Conservation (phyloP, 2,797 vertebrate species). For the Xerus rutilus region DNA sequence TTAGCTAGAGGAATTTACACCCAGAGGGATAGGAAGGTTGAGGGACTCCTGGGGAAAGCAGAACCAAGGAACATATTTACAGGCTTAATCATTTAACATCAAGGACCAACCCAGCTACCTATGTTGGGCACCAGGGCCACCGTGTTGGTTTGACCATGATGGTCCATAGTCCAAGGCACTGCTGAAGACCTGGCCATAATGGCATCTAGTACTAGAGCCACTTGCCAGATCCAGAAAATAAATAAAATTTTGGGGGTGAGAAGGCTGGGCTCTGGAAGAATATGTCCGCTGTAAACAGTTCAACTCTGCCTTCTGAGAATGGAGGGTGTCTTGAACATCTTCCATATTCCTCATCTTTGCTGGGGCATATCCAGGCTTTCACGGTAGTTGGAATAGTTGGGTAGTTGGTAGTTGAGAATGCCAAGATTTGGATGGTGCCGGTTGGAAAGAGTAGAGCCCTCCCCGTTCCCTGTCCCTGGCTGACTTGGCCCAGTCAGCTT, state of each 20-base stretch:
- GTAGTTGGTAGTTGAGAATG: neutral
- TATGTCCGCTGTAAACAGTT: conserved; percentile 70
- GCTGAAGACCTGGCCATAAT: neutral
- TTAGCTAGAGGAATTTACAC: conserved; percentile 6
- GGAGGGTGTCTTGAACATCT: neutral
- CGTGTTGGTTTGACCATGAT: neutral
- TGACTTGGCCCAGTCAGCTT: neutral
- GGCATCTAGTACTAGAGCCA: conserved; percentile 45
- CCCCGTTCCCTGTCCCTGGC: neutral
- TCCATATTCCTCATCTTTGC: neutral
- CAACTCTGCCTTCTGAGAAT: conserved; percentile 36
- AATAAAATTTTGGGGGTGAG: conserved; percentile 66
- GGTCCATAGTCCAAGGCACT: conserved; percentile 63
- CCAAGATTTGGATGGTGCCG: neutral
- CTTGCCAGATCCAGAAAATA: conserved; percentile 74
- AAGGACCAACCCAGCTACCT: neutral
- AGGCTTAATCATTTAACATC: neutral
- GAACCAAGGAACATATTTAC: neutral
- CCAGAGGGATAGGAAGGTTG: neutral
- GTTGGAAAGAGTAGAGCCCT: neutral
- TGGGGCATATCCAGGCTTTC: neutral
- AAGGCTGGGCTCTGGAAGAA: conserved; percentile 57
- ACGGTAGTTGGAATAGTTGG: neutral
- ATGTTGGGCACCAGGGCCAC: neutral
- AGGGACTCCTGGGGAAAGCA: neutral